Percentiles rank a stretch among this genome's conserved stretches.
phyloP scores from a whole-genome alignment of 2,797 vertebrate genomes.

The Diceros bicornis region DNA sequence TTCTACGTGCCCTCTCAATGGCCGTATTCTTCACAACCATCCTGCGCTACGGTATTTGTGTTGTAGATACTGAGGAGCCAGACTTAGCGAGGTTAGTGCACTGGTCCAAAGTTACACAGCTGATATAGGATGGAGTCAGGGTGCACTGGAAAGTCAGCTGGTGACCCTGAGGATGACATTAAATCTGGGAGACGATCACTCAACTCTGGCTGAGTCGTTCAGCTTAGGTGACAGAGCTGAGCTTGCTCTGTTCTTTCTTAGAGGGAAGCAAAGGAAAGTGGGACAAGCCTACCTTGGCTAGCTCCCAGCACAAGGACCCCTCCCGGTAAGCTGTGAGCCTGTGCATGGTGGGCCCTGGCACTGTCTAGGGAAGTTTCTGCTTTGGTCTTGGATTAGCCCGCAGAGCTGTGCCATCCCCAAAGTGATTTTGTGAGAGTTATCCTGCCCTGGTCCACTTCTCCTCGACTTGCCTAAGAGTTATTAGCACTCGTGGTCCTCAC shows the following conservation, averaged over 20 bases:
- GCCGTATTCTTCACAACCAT: not conserved
- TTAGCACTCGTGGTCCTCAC: not conserved
- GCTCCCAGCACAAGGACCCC: not conserved
- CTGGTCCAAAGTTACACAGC: not conserved
- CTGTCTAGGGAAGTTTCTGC: not conserved
- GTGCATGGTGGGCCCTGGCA: not conserved
- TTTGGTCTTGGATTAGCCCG: not conserved
- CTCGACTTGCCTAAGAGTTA: not conserved
- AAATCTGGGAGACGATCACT: not conserved
- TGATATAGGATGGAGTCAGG: not conserved
- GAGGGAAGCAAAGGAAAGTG: not conserved
- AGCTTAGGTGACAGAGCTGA: not conserved
- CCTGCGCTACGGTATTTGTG: not conserved
- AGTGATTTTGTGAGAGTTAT: not conserved
- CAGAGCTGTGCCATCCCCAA: not conserved
- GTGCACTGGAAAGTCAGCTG: not conserved
- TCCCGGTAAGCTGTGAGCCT: not conserved
- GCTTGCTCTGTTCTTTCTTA: not conserved
- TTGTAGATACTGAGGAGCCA: not conserved
- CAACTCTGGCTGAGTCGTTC: not conserved
- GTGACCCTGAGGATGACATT: not conserved
- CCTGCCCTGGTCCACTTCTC: fast-evolving
- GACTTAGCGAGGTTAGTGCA: not conserved
- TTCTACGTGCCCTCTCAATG: not conserved
- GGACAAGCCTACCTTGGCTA: not conserved